Conservation (phyloP, 2,797 vertebrate species). For the Enteromius trimaculatus region DNA sequence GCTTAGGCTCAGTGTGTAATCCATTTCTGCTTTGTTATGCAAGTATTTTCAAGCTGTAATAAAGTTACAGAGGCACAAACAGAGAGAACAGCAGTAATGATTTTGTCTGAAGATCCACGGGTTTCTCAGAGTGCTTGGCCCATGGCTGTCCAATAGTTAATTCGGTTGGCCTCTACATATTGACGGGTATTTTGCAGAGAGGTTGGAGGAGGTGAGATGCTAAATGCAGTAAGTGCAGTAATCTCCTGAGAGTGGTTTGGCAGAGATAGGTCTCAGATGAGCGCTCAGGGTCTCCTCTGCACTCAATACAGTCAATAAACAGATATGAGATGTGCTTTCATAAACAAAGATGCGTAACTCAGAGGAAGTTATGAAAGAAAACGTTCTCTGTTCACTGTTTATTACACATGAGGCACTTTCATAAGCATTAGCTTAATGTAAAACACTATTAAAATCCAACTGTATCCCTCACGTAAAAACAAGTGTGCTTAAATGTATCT, state of each 20-base stretch:
- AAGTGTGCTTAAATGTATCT: background rate
- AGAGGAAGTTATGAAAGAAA: background rate
- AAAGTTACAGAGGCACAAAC: background rate
- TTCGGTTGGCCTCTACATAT: slow-evolving; percentile 16
- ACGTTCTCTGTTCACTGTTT: background rate
- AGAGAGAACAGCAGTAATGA: background rate
- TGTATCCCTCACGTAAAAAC: background rate
- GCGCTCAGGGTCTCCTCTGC: background rate
- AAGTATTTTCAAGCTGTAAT: too few relatives aligned
- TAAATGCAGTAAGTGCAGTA: slow-evolving; percentile 15
- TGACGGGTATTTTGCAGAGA: slow-evolving; percentile 11
- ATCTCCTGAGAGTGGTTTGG: background rate
- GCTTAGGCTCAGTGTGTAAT: too few relatives aligned
- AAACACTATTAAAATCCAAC: background rate
- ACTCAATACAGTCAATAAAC: slow-evolving; percentile 15
- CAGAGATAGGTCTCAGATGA: slow-evolving; percentile 18
- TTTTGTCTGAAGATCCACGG: background rate
- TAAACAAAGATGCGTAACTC: background rate
- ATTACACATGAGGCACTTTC: background rate
- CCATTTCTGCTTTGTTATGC: too few relatives aligned
- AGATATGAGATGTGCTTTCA: background rate
- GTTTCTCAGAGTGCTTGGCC: background rate
- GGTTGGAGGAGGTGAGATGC: slow-evolving; percentile 28
- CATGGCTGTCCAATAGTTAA: slow-evolving; percentile 8
- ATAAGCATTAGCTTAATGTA: background rate